Base-by-base conservation (phyloP, 2,113 vertebrate genomes). In the Ramphastos sulfuratus region DNA sequence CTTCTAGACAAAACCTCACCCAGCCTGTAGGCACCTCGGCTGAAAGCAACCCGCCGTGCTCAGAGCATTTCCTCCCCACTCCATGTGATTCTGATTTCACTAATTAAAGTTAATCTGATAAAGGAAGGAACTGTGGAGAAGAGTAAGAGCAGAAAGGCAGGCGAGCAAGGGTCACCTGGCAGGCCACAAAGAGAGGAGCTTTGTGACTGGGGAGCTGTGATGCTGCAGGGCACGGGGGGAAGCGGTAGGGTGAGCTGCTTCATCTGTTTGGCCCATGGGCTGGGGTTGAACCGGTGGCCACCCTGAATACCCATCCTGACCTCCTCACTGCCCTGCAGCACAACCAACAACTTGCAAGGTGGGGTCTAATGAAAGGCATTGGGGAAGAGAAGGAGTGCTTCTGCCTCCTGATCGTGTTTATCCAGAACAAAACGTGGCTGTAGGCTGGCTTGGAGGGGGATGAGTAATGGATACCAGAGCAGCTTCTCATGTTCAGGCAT, bases 51-150 rank as follows among this genome's bases (percentile, higher is more conserved):
- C 65, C 8, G 39, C 75, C 2, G 4, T 11, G 8, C 82, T 74
- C 4, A n/a, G 48, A 75, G 76, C 20, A 0, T 52, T 80, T 72
- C 94, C 85, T 85, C 65, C 74, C 63, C 1, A 2, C 82, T 58
- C 86, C 98, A 97, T 97, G 95, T 97, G 97, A 97, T 97, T 97
- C 97, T 96, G 95, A 97, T 97, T 98, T 96, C 72, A 72, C 95
- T 97, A 96, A 98, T 98, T 97, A 90, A 91, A 94, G 89, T 85
- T 97, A 97, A 97, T 97, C 96, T 98, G 97, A 98, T 98, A 97
- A 98, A 97, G 96, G 92, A 96, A 97, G 96, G 97, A 96, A 97
- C 93, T 81, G 78, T 42, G 0, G 90, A 88, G 95, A 91, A 79
- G 85, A 82, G 39, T 54, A 66, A 86, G 89, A 95, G 87, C 87